These are phyloP conservation scores for Teleogryllus occipitalis DNA, from an alignment of 1,140 invertebrate species.

Conservation along the genomic window DNA sequence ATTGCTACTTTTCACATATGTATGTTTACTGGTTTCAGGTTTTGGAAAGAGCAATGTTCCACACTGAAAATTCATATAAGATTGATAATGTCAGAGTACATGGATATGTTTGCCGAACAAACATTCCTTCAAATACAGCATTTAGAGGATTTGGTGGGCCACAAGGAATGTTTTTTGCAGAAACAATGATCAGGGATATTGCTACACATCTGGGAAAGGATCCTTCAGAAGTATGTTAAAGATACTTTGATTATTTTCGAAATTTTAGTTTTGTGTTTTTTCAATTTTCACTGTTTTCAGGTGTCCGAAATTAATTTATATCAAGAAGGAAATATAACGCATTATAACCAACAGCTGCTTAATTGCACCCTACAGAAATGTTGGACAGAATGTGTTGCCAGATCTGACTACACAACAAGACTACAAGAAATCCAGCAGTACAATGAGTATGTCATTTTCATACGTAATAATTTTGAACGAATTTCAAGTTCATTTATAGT, in stretches of 20 bases:
- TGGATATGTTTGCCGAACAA: conserved; percentile 71
- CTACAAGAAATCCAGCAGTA: conserved; percentile 53
- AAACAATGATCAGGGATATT: conserved; percentile 68
- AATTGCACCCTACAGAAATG: conserved; percentile 70
- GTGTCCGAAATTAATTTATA: conserved; percentile 71
- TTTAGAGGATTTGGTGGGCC: conserved; percentile 85
- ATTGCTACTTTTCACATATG: not conserved
- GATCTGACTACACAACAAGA: conserved; percentile 57
- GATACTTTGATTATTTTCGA: not conserved
- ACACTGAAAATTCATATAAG: conserved; percentile 70
- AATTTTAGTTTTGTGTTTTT: not conserved
- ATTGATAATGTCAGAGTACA: conserved; percentile 58
- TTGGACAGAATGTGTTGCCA: conserved; percentile 70
- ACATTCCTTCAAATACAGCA: conserved; percentile 82
- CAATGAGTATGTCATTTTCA: conserved; percentile 51
- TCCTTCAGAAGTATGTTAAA: conserved; percentile 37
- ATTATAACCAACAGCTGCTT: conserved; percentile 65
- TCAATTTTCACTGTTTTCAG: conserved; percentile 30
- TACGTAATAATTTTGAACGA: too few species aligned
- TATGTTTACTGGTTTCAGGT: conserved; percentile 42
- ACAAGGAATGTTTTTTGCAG: conserved; percentile 78
- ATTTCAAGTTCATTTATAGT: too few species aligned
- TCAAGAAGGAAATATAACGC: conserved; percentile 66
- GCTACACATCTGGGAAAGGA: conserved; percentile 60
- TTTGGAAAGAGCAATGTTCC: conserved; percentile 66